phyloP scores from a whole-genome alignment of 2,888 invertebrate species.

The Alentia gelatinosa region DNA sequence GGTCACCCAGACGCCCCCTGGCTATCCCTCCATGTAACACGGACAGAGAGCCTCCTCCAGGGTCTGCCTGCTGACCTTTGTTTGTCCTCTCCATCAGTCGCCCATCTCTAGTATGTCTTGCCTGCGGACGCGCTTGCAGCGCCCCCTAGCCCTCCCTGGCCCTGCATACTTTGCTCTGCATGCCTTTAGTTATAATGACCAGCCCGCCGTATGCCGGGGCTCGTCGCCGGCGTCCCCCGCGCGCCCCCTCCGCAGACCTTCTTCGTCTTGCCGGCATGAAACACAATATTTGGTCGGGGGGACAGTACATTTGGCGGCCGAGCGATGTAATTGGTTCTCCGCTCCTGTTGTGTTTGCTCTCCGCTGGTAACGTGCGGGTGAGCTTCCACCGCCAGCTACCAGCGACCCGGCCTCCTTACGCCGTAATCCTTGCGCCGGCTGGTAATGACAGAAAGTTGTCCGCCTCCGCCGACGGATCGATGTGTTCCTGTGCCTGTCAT shows the following conservation, averaged over 20 bases:
- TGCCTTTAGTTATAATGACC: neutral
- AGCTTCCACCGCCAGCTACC: neutral
- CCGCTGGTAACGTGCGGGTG: neutral
- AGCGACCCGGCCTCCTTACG: neutral
- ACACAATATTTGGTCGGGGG: constrained; percentile 47
- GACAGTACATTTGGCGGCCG: neutral
- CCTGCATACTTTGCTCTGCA: neutral
- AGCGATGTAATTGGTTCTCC: neutral
- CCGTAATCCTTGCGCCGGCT: neutral
- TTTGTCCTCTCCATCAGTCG: neutral
- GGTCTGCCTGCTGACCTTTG: neutral
- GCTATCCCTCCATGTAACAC: no score
- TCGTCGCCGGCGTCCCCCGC: neutral
- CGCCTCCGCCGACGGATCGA: neutral
- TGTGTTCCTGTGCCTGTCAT: neutral
- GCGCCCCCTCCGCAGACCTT: neutral
- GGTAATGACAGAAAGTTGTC: constrained; percentile 21
- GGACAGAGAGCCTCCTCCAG: neutral
- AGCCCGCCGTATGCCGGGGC: neutral
- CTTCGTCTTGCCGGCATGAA: neutral
- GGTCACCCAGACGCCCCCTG: neutral
- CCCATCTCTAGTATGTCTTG: neutral
- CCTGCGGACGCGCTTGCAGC: neutral
- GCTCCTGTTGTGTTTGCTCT: constrained; percentile 32
- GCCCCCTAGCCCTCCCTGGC: neutral